Evolutionary conservation across 2,797 vertebrate genomes (phyloP).

Genomic region (Coregonus suidteri): DNA sequence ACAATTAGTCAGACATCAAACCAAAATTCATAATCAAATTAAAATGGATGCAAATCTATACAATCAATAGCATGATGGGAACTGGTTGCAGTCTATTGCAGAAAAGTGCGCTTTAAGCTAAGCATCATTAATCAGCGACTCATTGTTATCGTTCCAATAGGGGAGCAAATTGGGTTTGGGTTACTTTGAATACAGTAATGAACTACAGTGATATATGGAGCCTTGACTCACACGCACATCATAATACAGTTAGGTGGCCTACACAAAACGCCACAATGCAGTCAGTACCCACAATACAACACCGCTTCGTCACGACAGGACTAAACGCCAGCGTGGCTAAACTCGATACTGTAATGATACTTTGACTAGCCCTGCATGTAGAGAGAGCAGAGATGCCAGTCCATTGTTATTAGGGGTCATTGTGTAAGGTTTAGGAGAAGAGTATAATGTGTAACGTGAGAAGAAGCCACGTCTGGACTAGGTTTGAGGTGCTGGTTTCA

Average conservation of each 20-base stretch:
- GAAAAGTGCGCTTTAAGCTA: neutral
- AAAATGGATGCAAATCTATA: conserved; percentile 4
- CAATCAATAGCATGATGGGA: conserved; percentile 6
- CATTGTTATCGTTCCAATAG: neutral
- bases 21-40: conserved; percentile 20
- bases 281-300: no score
- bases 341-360: conserved; percentile 13
- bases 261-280: neutral
- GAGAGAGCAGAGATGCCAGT: neutral
- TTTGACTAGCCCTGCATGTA: conserved; percentile 9
- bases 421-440: neutral
- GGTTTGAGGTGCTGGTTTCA: neutral
- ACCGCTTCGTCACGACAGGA: neutral
- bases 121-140: conserved; percentile 14
- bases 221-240: conserved; percentile 6
- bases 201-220: conserved; percentile 10
- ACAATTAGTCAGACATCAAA: conserved; percentile 46
- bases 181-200: conserved; percentile 13
- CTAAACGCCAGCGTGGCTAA: neutral
- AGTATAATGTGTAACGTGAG: neutral
- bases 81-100: neutral
- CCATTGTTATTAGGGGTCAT: neutral
- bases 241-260: neutral
- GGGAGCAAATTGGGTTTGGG: conserved; percentile 12
- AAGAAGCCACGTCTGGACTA: neutral